Percentiles rank a stretch among this genome's conserved stretches.
Conservation (phyloP, 2,888 invertebrate genomes). For the Drosophila algonquin region DNA sequence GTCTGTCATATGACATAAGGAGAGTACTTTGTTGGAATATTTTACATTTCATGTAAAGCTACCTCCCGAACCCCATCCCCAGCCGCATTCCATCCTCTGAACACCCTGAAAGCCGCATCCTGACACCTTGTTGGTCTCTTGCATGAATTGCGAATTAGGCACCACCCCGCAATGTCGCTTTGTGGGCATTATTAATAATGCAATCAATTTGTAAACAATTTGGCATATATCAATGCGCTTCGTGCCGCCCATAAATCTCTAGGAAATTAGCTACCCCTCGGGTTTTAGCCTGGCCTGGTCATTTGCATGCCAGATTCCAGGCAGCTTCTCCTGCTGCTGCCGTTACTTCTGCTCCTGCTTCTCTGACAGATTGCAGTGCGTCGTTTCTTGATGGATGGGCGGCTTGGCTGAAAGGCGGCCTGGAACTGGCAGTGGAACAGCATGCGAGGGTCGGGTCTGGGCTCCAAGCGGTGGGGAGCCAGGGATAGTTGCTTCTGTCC, state of each 20-base stretch:
- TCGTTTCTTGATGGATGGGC: conserved; percentile 62
- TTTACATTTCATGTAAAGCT: conserved; percentile 31
- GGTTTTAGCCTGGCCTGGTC: conserved; percentile 16
- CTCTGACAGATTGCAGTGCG: conserved; percentile 70
- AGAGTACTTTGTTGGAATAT: conserved; percentile 70
- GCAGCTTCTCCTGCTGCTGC: conserved; percentile 27
- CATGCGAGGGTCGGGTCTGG: background rate
- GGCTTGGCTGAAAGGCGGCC: conserved; percentile 22
- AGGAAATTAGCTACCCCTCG: conserved; percentile 58
- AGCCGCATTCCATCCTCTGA: background rate
- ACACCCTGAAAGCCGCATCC: background rate
- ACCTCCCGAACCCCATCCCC: background rate
- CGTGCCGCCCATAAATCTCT: conserved; percentile 68
- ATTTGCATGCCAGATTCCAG: conserved; percentile 36
- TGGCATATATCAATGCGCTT: conserved; percentile 76
- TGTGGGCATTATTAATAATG: conserved; percentile 76
- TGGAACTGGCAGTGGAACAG: conserved; percentile 32
- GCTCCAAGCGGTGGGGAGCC: conserved; percentile 5
- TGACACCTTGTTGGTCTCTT: conserved; percentile 28
- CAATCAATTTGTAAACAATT: conserved; percentile 78
- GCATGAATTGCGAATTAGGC: conserved; percentile 60
- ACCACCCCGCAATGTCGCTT: conserved; percentile 40
- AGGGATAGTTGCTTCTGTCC: conserved; percentile 16
- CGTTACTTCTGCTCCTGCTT: conserved; percentile 2
- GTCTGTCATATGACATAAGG: conserved; percentile 75